Percentiles rank a stretch among this genome's conserved stretches.
Evolutionary conservation across 1,140 invertebrate genomes (phyloP).

Genomic region (Drosophila serrata): DNA sequence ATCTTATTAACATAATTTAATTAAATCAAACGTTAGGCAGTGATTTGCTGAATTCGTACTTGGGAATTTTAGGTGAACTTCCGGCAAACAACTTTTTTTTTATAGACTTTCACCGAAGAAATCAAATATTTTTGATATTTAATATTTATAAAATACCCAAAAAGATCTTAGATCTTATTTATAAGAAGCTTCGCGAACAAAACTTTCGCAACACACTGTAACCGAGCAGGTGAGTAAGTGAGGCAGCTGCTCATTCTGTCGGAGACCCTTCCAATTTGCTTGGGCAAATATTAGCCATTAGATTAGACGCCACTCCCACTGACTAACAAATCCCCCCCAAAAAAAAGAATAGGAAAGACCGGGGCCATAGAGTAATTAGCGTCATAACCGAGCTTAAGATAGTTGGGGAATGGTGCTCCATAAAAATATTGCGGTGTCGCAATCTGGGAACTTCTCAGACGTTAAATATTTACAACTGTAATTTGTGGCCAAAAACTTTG

Average conservation of each 20-base stretch:
- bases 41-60: neutral
- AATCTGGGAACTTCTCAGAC: constrained; percentile 21
- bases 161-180: neutral
- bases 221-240: neutral
- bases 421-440: constrained; percentile 1
- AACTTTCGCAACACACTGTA: neutral
- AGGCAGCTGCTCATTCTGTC: neutral
- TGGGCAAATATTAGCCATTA: constrained; percentile 26
- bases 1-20: neutral
- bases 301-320: constrained; percentile 25
- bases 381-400: constrained; percentile 20
- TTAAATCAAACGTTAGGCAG: neutral
- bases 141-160: too few relatives aligned
- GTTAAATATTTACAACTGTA: constrained; percentile 45
- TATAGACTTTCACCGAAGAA: too few relatives aligned
- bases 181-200: neutral
- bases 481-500: constrained; percentile 36
- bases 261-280: constrained; percentile 14
- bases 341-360: neutral
- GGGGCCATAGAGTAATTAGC: constrained; percentile 1
- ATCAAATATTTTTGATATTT: too few relatives aligned
- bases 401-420: neutral
- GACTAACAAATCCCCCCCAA: neutral
- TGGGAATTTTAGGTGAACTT: neutral
- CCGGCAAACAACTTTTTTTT: too few relatives aligned